Conservation (phyloP, 2,888 invertebrate species). For the Catotricha subobsoleta region DNA sequence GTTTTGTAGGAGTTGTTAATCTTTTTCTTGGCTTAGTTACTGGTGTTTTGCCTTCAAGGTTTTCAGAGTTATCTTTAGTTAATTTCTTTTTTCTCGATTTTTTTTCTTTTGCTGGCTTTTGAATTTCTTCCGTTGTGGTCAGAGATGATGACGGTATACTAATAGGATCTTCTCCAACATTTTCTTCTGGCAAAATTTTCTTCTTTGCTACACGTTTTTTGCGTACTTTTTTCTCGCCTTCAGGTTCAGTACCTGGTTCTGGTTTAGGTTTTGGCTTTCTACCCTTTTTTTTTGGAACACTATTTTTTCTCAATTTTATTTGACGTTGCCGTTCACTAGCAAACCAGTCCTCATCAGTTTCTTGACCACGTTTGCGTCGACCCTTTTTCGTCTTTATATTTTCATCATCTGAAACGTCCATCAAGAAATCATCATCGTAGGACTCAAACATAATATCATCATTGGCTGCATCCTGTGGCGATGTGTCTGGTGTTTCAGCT, state of each 20-base stretch:
- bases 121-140: not conserved
- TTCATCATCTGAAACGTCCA: constrained; percentile 14
- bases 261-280: not conserved
- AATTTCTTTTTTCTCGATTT: not conserved
- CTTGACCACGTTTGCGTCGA: constrained; percentile 25
- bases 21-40: too few species aligned
- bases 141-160: not conserved
- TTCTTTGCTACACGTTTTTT: not conserved
- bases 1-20: too few species aligned
- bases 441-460: too few species aligned
- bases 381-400: constrained; percentile 16
- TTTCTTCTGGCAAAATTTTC: not conserved
- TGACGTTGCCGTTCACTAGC: constrained; percentile 15
- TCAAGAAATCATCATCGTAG: constrained; percentile 1
- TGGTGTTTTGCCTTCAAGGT: too few species aligned
- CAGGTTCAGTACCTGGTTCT: too few species aligned
- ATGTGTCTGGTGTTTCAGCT: too few species aligned
- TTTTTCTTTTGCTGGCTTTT: not conserved
- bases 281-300: not conserved
- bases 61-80: not conserved
- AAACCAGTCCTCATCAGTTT: constrained; percentile 30
- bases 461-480: too few species aligned
- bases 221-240: not conserved
- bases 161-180: too few species aligned
- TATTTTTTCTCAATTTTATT: not conserved